phyloP scores from a whole-genome alignment of 2,888 invertebrate genomes.

The Xestia xanthographa region DNA sequence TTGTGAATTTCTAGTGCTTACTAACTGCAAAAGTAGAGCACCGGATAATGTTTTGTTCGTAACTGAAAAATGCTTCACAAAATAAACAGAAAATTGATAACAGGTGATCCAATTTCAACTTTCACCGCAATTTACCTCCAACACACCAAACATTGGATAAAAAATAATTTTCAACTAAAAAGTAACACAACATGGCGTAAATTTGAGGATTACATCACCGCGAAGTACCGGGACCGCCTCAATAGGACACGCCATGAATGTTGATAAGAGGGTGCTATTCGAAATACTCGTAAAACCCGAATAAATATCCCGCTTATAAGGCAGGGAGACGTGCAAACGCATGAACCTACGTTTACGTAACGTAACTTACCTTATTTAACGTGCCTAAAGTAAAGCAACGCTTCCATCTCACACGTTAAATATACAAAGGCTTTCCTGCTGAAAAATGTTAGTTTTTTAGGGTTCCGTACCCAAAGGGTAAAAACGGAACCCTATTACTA shows the following conservation, averaged over 20 bases:
- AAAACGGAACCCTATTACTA: no score
- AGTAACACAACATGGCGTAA: constrained; percentile 37
- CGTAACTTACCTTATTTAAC: constrained; percentile 44
- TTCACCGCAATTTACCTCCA: neutral
- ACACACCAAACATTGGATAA: neutral
- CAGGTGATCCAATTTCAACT: constrained; percentile 4
- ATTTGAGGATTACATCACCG: constrained; percentile 40
- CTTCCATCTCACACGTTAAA: constrained; percentile 37
- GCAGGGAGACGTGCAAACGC: constrained; percentile 48
- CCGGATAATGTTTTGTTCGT: neutral
- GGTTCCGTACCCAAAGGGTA: no score
- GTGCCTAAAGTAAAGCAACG: constrained; percentile 39
- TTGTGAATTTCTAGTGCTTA: neutral
- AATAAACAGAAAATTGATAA: neutral
- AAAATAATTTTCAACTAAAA: constrained; percentile 36
- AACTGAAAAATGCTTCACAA: neutral
- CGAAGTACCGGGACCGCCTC: constrained; percentile 51
- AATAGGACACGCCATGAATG: constrained; percentile 66
- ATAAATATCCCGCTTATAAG: constrained; percentile 69
- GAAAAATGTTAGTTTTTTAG: constrained; percentile 55
- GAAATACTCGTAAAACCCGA: constrained; percentile 69
- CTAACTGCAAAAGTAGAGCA: no score
- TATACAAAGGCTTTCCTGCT: constrained; percentile 38
- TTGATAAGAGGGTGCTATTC: constrained; percentile 64
- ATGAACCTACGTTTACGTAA: constrained; percentile 47